Conservation (phyloP, 2,797 vertebrate species). For the Tapirus indicus region DNA sequence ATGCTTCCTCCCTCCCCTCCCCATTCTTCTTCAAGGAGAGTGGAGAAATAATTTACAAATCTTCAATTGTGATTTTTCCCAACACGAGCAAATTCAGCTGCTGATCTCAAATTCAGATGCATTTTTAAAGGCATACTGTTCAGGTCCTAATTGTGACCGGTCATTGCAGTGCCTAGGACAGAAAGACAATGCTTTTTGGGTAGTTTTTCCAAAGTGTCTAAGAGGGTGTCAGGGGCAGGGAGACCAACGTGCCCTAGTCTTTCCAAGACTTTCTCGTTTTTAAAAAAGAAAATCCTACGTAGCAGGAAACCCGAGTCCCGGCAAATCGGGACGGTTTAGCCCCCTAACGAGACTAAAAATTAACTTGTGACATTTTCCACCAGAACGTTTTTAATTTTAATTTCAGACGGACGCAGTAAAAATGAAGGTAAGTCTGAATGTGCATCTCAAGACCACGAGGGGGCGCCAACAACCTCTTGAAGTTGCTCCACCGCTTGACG, state of each 20-base stretch:
- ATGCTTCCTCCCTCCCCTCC: accelerated
- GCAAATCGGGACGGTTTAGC: neutral
- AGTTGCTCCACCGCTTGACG: neutral
- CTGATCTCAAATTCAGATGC: neutral
- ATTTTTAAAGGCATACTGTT: neutral
- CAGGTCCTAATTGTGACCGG: neutral
- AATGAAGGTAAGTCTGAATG: neutral
- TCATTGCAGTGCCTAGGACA: neutral
- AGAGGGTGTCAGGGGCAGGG: neutral
- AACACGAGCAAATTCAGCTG: too few relatives aligned
- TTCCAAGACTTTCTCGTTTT: neutral
- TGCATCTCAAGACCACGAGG: conserved; percentile 22
- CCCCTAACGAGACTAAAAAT: neutral
- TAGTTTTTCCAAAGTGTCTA: accelerated
- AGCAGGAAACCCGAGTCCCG: too few relatives aligned
- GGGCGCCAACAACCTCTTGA: neutral
- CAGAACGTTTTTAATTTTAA: neutral
- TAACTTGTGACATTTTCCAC: neutral
- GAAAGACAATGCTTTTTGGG: accelerated
- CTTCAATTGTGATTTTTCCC: neutral
- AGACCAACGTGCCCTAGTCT: neutral
- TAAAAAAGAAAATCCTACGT: neutral
- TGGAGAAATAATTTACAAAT: neutral
- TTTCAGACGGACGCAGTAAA: accelerated
- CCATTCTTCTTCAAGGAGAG: neutral